Conservation (phyloP, 2,113 vertebrate species). For the Catharus bicknelli region DNA sequence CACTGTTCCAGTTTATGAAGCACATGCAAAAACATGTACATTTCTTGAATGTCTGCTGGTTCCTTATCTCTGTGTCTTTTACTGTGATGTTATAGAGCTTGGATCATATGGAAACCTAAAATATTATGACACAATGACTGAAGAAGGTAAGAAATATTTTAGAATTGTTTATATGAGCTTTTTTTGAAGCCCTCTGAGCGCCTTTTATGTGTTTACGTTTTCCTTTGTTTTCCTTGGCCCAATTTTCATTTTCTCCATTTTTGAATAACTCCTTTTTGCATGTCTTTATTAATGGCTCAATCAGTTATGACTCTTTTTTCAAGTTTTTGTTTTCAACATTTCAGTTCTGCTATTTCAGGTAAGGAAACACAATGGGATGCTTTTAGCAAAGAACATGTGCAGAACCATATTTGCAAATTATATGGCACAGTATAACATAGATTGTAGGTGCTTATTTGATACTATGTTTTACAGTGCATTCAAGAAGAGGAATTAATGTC, state of each 20-base stretch:
- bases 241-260: slow-evolving; percentile 50
- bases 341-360: slow-evolving; percentile 56
- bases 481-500: neutral
- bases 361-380: neutral
- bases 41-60: slow-evolving; percentile 85
- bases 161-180: slow-evolving; percentile 78
- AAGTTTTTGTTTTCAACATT: slow-evolving; percentile 55
- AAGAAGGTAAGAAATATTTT: slow-evolving; percentile 97
- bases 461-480: neutral
- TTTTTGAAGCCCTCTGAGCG: slow-evolving; percentile 62
- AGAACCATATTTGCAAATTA: neutral
- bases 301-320: slow-evolving; percentile 5
- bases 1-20: slow-evolving; percentile 73
- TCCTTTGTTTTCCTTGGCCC: slow-evolving; percentile 47
- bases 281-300: slow-evolving; percentile 77
- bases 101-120: slow-evolving; percentile 99
- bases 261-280: slow-evolving; percentile 57
- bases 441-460: neutral
- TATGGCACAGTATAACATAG: neutral
- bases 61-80: slow-evolving; percentile 96
- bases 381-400: neutral
- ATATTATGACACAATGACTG: slow-evolving; percentile 99
- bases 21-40: slow-evolving; percentile 71
- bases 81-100: slow-evolving; percentile 98
- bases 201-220: slow-evolving; percentile 67